Conservation (phyloP, 1,140 invertebrate genomes). For the Coelopa frigida region DNA sequence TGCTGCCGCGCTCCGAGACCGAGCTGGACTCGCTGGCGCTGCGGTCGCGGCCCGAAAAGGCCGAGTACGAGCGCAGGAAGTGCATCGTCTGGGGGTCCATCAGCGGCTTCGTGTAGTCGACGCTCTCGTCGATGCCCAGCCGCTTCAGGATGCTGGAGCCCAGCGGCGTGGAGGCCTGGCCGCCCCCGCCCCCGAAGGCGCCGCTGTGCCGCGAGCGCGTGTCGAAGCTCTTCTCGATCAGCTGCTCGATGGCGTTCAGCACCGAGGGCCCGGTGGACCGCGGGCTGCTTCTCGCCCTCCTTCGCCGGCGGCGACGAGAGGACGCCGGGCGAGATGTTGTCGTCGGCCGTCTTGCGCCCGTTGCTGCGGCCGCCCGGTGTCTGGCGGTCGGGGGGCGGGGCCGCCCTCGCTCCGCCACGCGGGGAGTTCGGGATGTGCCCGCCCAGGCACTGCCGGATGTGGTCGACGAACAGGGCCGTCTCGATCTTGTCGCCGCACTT, state of each 20-base stretch:
- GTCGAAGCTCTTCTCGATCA: conserved; percentile 96
- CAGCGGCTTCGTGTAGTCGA: conserved; percentile 83
- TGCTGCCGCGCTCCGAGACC: conserved; percentile 68
- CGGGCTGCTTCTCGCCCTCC: conserved; percentile 22
- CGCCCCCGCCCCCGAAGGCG: conserved; percentile 21
- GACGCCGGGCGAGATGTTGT: conserved; percentile 47
- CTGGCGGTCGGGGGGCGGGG: no score
- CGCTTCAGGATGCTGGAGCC: conserved; percentile 85
- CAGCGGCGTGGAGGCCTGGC: conserved; percentile 57
- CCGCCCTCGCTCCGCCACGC: no score
- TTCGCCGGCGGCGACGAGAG: conserved; percentile 53
- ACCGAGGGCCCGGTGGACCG: conserved; percentile 78
- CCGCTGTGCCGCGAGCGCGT: conserved; percentile 65
- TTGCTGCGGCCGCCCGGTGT: conserved; percentile 10
- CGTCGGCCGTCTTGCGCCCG: conserved; percentile 10
- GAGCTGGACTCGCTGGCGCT: conserved; percentile 82
- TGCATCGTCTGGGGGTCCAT: conserved; percentile 82
- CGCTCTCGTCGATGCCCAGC: conserved; percentile 88
- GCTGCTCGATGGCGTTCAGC: conserved; percentile 88
- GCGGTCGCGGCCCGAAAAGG: conserved; percentile 60
- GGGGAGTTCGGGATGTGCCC: conserved; percentile 55
- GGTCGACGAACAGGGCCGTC: conserved; percentile 85
- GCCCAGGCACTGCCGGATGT: conserved; percentile 78
- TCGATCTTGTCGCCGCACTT: conserved; percentile 95
- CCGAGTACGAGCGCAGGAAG: conserved; percentile 63